Base-by-base conservation (phyloP, 2,113 vertebrate species). In the Pachypanchax playfairii region DNA sequence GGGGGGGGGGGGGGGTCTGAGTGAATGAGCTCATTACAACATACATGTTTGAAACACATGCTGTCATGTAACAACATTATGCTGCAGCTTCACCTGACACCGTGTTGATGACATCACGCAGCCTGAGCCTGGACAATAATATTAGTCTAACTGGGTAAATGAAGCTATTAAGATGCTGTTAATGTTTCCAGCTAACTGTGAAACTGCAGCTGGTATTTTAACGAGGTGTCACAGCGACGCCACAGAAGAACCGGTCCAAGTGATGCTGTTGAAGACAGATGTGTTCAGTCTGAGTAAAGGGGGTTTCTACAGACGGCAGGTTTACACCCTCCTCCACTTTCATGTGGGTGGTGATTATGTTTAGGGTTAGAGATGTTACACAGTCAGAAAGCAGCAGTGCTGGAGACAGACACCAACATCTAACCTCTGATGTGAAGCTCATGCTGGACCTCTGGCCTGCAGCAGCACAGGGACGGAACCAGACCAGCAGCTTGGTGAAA, bases 121-220 rank as follows among this genome's bases (percentile, higher is more conserved):
- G n/a, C n/a, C n/a, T n/a, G n/a, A n/a, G n/a, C n/a, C n/a, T n/a
- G n/a, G 93, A 91, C 92, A 94, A 94, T 92, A 96, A 97, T 94
- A 96, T 95, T 96, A 94, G 93, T 94, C 88, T 89, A 84, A 92
- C 80, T 63, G 77, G 73, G 66, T 87, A 86, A 89, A 92, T 86
- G 88, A 87, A 88, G 83, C 86, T 94, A 92, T 92, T 94, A 91
- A 51, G 86, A 89, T 87, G 88, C 92, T 89, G 91, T 90, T 81
- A 90, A 91, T 87, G 89, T 94, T 93, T 92, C 96, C 95, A 94
- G 90, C 89, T 95, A 93, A 96, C 95, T 69, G 89, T 61, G 90
- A 82, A 88, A 92, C 91, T 88, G 92, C 88, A 88, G 92, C 91
- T 95, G 95, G 90, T 94, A 93, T 94, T 92, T 95, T 98, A 96